Base-by-base conservation (phyloP, 2,797 vertebrate genomes). In the Hybognathus amarus region DNA sequence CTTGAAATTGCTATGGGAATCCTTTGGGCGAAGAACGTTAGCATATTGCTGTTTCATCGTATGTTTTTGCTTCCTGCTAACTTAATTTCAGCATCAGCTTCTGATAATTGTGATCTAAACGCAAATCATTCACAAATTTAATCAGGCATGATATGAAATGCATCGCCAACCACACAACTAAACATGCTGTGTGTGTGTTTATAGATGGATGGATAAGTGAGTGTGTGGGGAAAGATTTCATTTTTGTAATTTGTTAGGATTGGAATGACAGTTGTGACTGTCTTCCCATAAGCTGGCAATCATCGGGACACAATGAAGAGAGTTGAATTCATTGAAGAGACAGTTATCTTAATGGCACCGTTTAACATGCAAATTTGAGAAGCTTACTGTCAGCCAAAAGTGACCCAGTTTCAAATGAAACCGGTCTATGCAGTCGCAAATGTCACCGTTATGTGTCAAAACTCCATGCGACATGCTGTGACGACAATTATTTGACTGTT, bases 341-440 rank as follows among this genome's bases (percentile, higher is more conserved):
- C 83, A 77, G 63, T 69, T 80, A 68, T 76, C 64, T 45, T 63
- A 76, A 80, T 59, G 30, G 67, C 69, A 74, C 73, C 11, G 61
- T 80, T 75, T 75, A 80, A 80, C 71, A 69, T 76, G 38, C 20
- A 75, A 68, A 67, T 80, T n/a, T 80, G 38, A 76, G 27, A 76
- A 80, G 63, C 78, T 85, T 80, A 68, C 61, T 47, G 40, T 80
- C 54, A 85, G 30, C 38, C 63, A 61, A 79, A 79, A 75, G 47
- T 56, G 70, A 75, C 30, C 36, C 63, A 54, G 59, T 79, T 74
- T 79, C n/a, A 75, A 33, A 59, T 68, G 50, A 80, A 85, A 75
- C 18, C 20, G 2, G 2, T 64, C 38, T 67, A 3, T 56, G n/a
- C 50, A 64, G 61, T 64, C 45, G 27, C 69, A 82, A 82, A 82